Base-by-base conservation (phyloP, 2,888 invertebrate species). In the Liodrosophila aerea region DNA sequence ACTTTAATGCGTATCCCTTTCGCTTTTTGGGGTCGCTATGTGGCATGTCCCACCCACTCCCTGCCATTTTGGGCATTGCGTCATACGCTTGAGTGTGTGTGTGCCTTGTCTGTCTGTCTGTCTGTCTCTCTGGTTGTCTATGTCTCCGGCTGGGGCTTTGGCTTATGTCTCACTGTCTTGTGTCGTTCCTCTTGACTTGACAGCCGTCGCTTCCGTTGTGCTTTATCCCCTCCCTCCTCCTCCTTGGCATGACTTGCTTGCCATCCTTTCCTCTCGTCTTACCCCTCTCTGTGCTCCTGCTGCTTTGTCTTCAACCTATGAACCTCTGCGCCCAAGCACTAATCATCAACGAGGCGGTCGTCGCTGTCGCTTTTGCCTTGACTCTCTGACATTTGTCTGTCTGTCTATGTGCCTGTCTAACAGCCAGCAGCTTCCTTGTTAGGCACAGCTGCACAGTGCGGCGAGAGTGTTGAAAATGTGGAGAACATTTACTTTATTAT, bases 1-100 rank as follows among this genome's bases (percentile, higher is more conserved):
- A 61, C 63, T 62, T 80, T 76, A 76, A 63, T 66, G 62, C 64
- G 51, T 64, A 75, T 78, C 63, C 78, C 83, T 78, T 72, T 77
- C 64, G 73, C 68, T 68, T 78, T 62, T 72, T 52, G 47, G 56
- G 51, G 4, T 45, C 31, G 64, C 41, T 37, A 12, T 36, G 31
- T 22, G n/a, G 11, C 18, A 7, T 31, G 39, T 22, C 40, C 11
- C 41, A 13, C 9, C 30, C 31, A 29, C 12, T 4, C 2, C 9
- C 16, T 9, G 1, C 7, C 39, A 12, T 0, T 11, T 16, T 9
- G 18, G 43, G 37, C 40, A 50, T 37, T 47, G 22, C 22, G 22
- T 22, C 22, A 22, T 22, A 22, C 22, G 22, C 22, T 5, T 5
- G 22, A 22, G 5, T 52, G 18, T 31, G 5, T 52, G 18, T 31